These are phyloP conservation scores for Lydus trimaculatus DNA, from an alignment of 2,888 invertebrate genomes.

Conservation along the genomic window DNA sequence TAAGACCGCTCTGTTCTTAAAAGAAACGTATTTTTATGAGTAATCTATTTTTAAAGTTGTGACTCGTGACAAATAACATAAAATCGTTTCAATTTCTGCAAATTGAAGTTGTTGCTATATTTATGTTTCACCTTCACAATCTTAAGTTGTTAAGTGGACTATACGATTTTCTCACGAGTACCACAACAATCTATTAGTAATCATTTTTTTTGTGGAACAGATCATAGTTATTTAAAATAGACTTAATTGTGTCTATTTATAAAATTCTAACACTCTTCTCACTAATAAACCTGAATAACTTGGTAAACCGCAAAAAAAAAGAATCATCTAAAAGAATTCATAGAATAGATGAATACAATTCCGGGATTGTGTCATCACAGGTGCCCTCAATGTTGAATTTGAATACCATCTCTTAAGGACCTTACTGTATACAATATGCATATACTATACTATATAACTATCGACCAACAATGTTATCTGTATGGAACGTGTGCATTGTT, in stretches of 20 bases:
- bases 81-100: too few relatives aligned
- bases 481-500: constrained; percentile 49
- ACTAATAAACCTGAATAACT: not conserved
- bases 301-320: not conserved
- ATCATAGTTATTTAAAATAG: not conserved
- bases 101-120: too few relatives aligned
- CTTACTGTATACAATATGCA: not conserved
- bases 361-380: constrained; percentile 3
- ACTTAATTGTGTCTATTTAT: not conserved
- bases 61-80: too few relatives aligned
- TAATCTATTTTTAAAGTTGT: too few relatives aligned
- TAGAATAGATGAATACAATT: not conserved
- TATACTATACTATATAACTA: constrained; percentile 2
- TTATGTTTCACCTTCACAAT: too few relatives aligned
- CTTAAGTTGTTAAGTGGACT: not conserved
- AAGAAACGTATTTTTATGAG: too few relatives aligned
- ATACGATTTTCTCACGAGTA: not conserved
- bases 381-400: not conserved
- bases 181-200: not conserved
- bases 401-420: not conserved
- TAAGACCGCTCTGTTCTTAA: too few relatives aligned
- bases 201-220: not conserved
- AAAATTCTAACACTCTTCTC: not conserved
- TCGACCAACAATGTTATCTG: constrained; percentile 41
- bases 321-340: not conserved